Conservation (phyloP, 2,888 invertebrate species). For the Epistrophe grossulariae region DNA sequence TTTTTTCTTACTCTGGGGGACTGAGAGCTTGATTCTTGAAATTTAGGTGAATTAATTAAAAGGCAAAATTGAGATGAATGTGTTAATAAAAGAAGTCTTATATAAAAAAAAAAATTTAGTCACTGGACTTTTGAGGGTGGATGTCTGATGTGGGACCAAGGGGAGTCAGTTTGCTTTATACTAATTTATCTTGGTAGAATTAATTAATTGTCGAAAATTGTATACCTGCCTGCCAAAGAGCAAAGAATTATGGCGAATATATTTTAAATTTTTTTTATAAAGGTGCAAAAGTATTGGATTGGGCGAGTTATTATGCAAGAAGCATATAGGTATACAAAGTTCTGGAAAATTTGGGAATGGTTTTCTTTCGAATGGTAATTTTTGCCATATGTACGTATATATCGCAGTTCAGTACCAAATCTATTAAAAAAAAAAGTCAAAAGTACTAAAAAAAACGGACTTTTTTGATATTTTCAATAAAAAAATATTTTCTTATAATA, state of each 20-base stretch:
- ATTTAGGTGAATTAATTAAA: conserved; percentile 82
- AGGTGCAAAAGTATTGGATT: not conserved
- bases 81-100: conserved; percentile 79
- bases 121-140: conserved; percentile 21
- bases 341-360: not conserved
- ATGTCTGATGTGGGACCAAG: not conserved
- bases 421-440: too few relatives aligned
- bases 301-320: conserved; percentile 3
- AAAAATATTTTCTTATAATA: too few relatives aligned
- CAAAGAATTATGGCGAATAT: not conserved
- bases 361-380: not conserved
- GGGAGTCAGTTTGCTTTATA: not conserved
- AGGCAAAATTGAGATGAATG: conserved; percentile 83
- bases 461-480: too few relatives aligned
- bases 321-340: not conserved
- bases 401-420: too few relatives aligned
- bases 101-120: conserved; percentile 60
- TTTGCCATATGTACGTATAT: too few relatives aligned
- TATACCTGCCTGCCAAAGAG: not conserved
- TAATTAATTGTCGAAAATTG: conserved; percentile 32
- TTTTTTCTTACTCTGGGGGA: conserved; percentile 19
- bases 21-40: conserved; percentile 77
- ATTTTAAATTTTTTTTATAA: not conserved
- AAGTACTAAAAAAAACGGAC: too few relatives aligned
- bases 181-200: conserved; percentile 36